Conservation (phyloP, 2,797 vertebrate genomes). For the Pantherophis alleghaniensis region DNA sequence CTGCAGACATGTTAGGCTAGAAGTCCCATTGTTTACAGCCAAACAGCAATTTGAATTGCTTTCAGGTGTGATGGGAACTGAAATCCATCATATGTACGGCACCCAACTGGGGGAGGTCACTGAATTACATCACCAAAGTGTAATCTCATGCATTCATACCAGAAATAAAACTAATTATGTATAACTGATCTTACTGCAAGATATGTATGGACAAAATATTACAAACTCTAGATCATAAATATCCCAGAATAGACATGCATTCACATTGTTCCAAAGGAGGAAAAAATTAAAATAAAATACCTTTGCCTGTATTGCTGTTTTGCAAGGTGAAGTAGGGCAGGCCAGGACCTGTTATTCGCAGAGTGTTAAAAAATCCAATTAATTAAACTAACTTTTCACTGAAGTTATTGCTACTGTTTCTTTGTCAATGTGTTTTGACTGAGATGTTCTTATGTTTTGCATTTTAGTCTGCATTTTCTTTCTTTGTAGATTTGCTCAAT, state of each 20-base stretch:
- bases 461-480: background rate
- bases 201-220: background rate
- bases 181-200: background rate
- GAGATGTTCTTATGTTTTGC: background rate
- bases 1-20: background rate
- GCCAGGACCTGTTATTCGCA: slow-evolving; percentile 82
- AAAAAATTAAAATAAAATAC: slow-evolving; percentile 56
- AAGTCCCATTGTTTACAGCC: background rate
- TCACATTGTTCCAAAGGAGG: background rate
- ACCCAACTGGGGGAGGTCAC: background rate
- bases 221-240: background rate
- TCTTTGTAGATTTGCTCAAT: background rate
- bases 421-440: background rate
- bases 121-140: background rate
- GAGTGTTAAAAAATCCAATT: background rate
- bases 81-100: background rate
- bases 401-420: background rate
- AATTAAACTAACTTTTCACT: background rate
- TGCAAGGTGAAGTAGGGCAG: slow-evolving; percentile 81
- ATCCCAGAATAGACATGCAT: background rate
- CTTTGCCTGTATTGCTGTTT: slow-evolving; percentile 59
- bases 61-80: background rate
- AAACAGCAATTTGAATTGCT: background rate
- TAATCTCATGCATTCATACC: background rate
- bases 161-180: background rate